phyloP scores from a whole-genome alignment of 2,797 vertebrate species.

The Nyctibius grandis region DNA sequence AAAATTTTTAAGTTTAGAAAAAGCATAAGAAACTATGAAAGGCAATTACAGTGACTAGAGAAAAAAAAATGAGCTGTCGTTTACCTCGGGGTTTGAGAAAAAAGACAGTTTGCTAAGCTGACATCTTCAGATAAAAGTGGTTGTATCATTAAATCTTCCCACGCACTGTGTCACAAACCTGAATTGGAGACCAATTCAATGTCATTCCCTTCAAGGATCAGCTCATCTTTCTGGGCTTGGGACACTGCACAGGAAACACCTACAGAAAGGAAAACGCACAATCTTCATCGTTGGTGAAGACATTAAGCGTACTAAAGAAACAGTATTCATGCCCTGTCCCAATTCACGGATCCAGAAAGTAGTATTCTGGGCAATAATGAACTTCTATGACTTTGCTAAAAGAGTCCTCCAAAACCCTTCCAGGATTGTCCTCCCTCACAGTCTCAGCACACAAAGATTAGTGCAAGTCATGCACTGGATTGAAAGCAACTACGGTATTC shows the following conservation, averaged over 20 bases:
- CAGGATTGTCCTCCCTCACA: neutral
- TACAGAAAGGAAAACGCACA: conserved; percentile 10
- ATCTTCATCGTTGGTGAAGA: neutral
- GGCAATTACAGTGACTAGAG: neutral
- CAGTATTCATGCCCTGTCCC: neutral
- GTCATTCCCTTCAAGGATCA: conserved; percentile 97
- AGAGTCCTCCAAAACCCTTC: neutral
- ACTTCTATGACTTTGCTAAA: neutral
- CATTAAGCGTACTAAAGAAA: neutral
- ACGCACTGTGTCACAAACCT: conserved; percentile 73
- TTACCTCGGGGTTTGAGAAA: neutral
- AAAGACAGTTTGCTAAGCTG: neutral
- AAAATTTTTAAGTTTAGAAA: neutral
- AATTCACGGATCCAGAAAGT: neutral
- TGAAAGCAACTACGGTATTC: neutral
- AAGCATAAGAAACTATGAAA: neutral
- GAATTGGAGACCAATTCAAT: conserved; percentile 99
- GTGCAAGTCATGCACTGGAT: neutral
- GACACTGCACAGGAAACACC: conserved; percentile 90
- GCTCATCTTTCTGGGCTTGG: conserved; percentile 93
- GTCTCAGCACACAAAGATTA: neutral
- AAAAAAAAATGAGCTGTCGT: neutral
- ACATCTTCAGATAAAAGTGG: neutral
- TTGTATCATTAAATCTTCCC: neutral
- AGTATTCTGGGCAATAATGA: neutral